phyloP scores from a whole-genome alignment of 2,113 vertebrate species.

The Gadus chalcogrammus region DNA sequence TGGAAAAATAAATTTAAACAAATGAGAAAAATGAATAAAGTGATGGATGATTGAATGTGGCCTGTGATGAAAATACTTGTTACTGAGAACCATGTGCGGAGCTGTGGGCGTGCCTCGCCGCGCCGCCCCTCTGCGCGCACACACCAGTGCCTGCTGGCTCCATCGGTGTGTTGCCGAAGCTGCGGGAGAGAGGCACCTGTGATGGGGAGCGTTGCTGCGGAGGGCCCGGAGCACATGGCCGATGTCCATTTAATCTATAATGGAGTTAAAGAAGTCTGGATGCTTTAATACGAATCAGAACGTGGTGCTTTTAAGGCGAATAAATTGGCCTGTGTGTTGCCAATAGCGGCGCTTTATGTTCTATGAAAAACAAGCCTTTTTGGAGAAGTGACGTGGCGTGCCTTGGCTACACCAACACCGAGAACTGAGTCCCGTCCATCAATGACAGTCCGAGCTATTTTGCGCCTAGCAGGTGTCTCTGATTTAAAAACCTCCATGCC shows the following conservation, averaged over 20 bases:
- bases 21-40: constrained; percentile 25
- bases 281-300: constrained; percentile 50
- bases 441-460: constrained; percentile 49
- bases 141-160: constrained; percentile 14
- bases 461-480: constrained; percentile 66
- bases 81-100: not conserved
- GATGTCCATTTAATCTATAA: constrained; percentile 53
- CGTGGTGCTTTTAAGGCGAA: constrained; percentile 38
- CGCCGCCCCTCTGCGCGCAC: constrained; percentile 2
- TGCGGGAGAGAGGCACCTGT: constrained; percentile 23
- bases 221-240: constrained; percentile 40
- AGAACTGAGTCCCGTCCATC: constrained; percentile 36
- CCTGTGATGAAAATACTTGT: constrained; percentile 19
- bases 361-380: constrained; percentile 61
- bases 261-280: constrained; percentile 54
- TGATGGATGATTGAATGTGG: constrained; percentile 34
- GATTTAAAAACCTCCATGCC: constrained; percentile 62
- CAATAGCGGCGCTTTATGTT: constrained; percentile 57
- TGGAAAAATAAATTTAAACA: constrained; percentile 1
- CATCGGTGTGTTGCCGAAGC: constrained; percentile 21
- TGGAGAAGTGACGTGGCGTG: constrained; percentile 54
- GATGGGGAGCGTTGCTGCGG: constrained; percentile 33
- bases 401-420: constrained; percentile 44
- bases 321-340: constrained; percentile 59
- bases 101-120: not conserved